Conservation (phyloP, 92 coral and sea anemone species). For the Diadumene lineata region DNA sequence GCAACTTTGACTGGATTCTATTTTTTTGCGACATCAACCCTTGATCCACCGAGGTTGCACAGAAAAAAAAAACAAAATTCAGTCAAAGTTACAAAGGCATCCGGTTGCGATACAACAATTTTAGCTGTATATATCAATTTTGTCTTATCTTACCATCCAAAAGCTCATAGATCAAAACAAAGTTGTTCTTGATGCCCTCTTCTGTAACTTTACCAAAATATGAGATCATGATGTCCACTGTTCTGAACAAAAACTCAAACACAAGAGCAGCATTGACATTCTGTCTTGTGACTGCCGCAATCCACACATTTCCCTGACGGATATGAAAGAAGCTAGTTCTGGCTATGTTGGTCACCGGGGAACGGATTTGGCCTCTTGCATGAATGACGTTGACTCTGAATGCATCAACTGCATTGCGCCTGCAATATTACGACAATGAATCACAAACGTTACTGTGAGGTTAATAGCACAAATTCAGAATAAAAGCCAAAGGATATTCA, state of each 20-base stretch:
- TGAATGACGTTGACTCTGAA: slow-evolving; percentile 98
- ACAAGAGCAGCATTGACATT: slow-evolving; percentile 99
- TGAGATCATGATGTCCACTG: slow-evolving; percentile 96
- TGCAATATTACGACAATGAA: slow-evolving; percentile 17
- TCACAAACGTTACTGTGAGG: no score
- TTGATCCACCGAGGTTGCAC: no score
- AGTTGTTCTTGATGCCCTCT: slow-evolving; percentile 97
- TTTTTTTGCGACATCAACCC: no score
- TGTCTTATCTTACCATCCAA: slow-evolving; percentile 80
- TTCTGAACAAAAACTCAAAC: slow-evolving; percentile 92
- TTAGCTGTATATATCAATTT: no score
- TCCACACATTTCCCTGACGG: slow-evolving; percentile 98
- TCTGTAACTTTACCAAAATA: slow-evolving; percentile 99
- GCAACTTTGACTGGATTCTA: no score
- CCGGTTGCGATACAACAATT: no score
- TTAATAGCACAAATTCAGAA: no score
- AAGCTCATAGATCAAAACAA: slow-evolving; percentile 95
- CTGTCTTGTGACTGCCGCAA: slow-evolving; percentile 97
- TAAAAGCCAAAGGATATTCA: no score
- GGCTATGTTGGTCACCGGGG: slow-evolving; percentile 98
- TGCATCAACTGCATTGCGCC: slow-evolving; percentile 98
- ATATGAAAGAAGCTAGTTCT: slow-evolving; percentile 98
- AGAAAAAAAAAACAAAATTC: no score
- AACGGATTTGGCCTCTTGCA: slow-evolving; percentile 97
- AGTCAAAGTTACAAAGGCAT: no score